Base-by-base conservation (phyloP, 2,888 invertebrate species). In the Machimus atricapillus region DNA sequence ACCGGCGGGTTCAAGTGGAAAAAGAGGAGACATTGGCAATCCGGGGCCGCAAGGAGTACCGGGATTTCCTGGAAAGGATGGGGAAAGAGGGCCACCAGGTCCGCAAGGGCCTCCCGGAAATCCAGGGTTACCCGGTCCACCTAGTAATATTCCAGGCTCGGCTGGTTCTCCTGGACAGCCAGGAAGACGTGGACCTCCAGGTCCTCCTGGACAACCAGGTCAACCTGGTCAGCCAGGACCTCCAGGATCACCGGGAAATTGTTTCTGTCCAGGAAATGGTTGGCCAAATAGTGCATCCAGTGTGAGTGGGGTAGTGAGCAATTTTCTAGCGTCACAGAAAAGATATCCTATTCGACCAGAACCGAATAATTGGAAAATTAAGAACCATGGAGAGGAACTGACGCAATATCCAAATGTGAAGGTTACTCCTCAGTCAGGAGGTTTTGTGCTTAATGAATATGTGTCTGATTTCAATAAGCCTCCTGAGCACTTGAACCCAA, bases 121-220 rank as follows among this genome's bases (percentile, higher is more conserved):
- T n/a, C 40, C 40, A 16, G 37, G 76, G 8, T n/a, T 40, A 40
- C 76, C 40, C 31, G 27, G 34, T 37, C 40, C 40, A 37, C 19
- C 76, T 0, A 76, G 40, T 16, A 34, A 76, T 66, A 40, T 9
- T 19, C 82, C 27, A 73, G 85, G 85, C 2, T 31, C 9, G 12
- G 37, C 31, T 5, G 85, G 85, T 4, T 14, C 46, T 73, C 46
- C 74, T 2, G 78, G 82, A 58, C 9, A 6, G 6, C 58, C 66
- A n/a, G 86, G 78, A 7, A 37, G 58, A 16, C 16, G 14, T 56
- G 86, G 86, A 31, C 40, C 31, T 14, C 40, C 78, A 12, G 86
- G 86, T 37, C 9, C 23, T 31, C 78, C 86, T 77, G 86, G 86
- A 40, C n/a, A 27, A n/a, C 74, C 43, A 7, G 85, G 85, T 14